A percentile compares a stretch with the other conserved stretches of the same genome.
Conservation (phyloP, 2,888 invertebrate genomes). For the Pseudolycoriella hygida region DNA sequence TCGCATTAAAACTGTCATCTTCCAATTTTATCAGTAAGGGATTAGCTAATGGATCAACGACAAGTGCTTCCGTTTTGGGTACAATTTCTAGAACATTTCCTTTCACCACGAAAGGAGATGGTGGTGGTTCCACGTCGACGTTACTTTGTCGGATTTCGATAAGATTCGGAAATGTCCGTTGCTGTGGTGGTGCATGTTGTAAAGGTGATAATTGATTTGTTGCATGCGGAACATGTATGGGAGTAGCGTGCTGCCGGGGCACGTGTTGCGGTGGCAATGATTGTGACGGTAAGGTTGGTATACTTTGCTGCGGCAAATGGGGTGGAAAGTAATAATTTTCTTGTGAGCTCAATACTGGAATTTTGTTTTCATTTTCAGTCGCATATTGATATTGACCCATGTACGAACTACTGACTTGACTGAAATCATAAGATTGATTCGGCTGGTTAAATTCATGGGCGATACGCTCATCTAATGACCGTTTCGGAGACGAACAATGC, state of each 20-base stretch:
- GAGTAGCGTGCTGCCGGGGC: too few species aligned
- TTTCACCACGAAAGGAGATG: slow-evolving; percentile 22
- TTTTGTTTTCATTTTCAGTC: not conserved
- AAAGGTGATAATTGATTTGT: too few species aligned
- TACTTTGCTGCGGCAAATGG: not conserved
- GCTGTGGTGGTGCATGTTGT: too few species aligned
- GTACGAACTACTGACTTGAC: too few species aligned
- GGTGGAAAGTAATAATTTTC: not conserved
- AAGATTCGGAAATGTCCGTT: not conserved
- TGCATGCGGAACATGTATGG: too few species aligned
- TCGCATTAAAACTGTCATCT: not conserved
- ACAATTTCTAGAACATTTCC: slow-evolving; percentile 28
- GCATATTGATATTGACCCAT: not conserved
- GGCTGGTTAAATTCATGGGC: too few species aligned
- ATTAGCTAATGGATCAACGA: slow-evolving; percentile 7
- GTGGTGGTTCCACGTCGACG: not conserved
- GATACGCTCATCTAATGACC: too few species aligned
- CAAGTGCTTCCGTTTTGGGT: slow-evolving; percentile 13
- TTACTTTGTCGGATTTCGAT: not conserved
- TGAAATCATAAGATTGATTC: too few species aligned
- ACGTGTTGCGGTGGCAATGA: too few species aligned
- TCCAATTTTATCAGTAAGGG: slow-evolving; percentile 5
- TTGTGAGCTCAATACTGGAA: not conserved
- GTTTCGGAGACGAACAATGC: too few species aligned
- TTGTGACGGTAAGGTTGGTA: not conserved